A percentile compares a stretch with the other conserved stretches of the same genome.
Conservation (phyloP, 2,113 vertebrate species). For the Tricholaema leucomelas region DNA sequence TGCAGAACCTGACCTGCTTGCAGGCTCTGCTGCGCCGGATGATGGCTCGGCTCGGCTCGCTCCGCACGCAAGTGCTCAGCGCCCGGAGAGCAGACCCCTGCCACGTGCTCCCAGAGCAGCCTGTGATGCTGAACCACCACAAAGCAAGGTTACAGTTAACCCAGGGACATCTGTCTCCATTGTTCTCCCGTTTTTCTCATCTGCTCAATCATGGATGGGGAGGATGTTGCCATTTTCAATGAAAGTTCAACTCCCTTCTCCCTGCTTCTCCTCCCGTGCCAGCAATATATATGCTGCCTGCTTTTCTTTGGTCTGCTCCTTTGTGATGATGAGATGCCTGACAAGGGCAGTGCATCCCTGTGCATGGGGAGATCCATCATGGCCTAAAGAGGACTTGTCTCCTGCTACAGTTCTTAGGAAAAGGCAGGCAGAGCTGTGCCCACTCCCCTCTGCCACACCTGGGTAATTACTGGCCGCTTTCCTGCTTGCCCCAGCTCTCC, state of each 20-base stretch:
- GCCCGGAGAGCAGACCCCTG: accelerated
- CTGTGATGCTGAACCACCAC: not conserved
- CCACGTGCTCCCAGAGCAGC: not conserved
- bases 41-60: accelerated
- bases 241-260: not conserved
- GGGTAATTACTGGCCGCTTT: not conserved
- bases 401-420: not conserved
- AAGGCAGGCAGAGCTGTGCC: not conserved
- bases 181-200: not conserved
- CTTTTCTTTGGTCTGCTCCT: not conserved
- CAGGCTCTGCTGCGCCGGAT: not conserved
- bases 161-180: not conserved
- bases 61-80: accelerated
- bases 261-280: not conserved
- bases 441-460: not conserved
- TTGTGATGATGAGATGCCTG: accelerated
- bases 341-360: not conserved
- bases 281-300: not conserved
- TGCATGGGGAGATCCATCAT: not conserved
- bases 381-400: not conserved
- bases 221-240: not conserved
- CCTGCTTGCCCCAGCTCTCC: not conserved
- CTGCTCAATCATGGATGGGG: not conserved
- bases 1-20: not conserved
- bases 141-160: not conserved